Base-by-base conservation (phyloP, 2,888 invertebrate genomes). In the Drosophila rellima region DNA sequence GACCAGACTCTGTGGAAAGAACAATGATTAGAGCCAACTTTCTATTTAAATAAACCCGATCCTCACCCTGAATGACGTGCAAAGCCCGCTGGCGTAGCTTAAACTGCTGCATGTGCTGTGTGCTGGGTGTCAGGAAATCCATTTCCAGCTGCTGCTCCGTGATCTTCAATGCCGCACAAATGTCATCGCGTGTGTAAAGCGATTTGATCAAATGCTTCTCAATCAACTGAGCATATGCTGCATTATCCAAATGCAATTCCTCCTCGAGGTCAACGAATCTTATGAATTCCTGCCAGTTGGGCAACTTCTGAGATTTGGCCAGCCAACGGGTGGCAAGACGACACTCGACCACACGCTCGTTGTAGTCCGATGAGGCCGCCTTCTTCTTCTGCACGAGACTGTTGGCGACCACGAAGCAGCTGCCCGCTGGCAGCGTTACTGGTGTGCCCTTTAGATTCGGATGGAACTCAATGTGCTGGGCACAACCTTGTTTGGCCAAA, bases 311-410 rank as follows among this genome's bases (percentile, higher is more conserved):
- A 44, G 92, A 92, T 84, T 95, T 96, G 8, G 96, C 96, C 70
- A 97, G 93, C 51, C 96, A 93, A 95, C 95, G 97, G 95, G 70
- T 96, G n/a, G 97, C 98, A 23, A 99, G 92, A 57, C 98, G 95
- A 90, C 99, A 99, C 93, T 99, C 99, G 37, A 97, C 96, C 0
- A 99, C 99, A 57, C 99, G 94, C 75, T 96, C 95, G 93, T 99
- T 99, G 92, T 95, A 99, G 92, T 98, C 96, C 37, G 95, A 94
- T 0, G 97, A 97, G 13, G 98, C 97, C 10, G 99, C 99, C 94
- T 99, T 99, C 92, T 99, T 98, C 75, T 96, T 95, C 91, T 96
- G 96, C 0, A 95, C 95, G 73, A 97, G 93, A 91, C 98, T 97
- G 92, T 99, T 98, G 39, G 98, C 97, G 62, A 99, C 97, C 2